These are phyloP conservation scores for Tetramorium bicarinatum DNA, from an alignment of 2,888 invertebrate genomes.

Conservation along the genomic window DNA sequence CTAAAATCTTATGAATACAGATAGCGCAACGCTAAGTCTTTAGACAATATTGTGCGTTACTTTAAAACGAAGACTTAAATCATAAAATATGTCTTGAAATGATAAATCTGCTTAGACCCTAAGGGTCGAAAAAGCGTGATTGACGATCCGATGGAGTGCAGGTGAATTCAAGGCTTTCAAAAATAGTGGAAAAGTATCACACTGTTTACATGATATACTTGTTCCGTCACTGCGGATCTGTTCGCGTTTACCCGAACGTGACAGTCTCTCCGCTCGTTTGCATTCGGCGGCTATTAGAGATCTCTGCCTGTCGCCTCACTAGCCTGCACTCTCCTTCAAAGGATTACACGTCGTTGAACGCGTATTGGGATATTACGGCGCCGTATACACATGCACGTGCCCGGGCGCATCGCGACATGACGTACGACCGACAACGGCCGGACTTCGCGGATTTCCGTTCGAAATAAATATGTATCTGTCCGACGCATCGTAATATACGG, in stretches of 20 bases:
- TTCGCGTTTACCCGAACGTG: conserved; percentile 13
- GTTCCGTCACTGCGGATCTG: neutral
- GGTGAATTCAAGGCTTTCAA: neutral
- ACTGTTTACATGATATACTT: conserved; percentile 22
- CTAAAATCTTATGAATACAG: too few species aligned
- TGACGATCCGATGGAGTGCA: neutral
- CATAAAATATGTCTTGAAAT: too few species aligned
- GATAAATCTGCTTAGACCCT: too few species aligned
- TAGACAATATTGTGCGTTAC: too few species aligned
- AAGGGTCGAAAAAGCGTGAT: neutral
- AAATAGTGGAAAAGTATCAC: neutral
- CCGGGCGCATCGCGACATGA: conserved; percentile 64
- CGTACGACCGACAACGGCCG: conserved; percentile 71
- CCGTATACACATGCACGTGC: conserved; percentile 15
- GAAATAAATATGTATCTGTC: conserved; percentile 77
- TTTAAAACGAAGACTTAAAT: too few species aligned
- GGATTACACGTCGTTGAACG: conserved; percentile 39
- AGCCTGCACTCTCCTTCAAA: conserved; percentile 26
- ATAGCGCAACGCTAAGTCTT: too few species aligned
- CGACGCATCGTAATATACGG: conserved; percentile 58
- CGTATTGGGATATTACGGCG: conserved; percentile 11
- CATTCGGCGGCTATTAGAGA: conserved; percentile 30
- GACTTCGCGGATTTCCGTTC: conserved; percentile 76
- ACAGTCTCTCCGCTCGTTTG: conserved; percentile 20
- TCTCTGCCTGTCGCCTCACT: conserved; percentile 25